Base-by-base conservation (phyloP, 1,140 invertebrate genomes). In the Drosophila murphyi region DNA sequence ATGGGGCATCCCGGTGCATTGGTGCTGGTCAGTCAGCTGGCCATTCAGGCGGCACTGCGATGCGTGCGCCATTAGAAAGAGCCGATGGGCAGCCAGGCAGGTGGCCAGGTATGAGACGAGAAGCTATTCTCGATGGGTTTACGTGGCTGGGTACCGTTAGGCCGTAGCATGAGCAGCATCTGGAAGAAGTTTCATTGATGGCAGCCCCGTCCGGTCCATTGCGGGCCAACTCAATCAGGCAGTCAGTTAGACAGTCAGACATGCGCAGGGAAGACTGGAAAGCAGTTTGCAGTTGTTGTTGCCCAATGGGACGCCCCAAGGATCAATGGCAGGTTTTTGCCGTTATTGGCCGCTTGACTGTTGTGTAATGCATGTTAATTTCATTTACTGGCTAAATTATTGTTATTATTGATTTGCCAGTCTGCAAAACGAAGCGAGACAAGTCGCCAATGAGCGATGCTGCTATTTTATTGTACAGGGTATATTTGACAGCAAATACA, bases 301-400 rank as follows among this genome's bases (percentile, higher is more conserved):
- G 82, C 82, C 67, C 64, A 71, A 34, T 83, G 82, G 82, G 82
- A 82, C 72, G 82, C 82, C 82, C 85, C 83, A 88, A 88, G 83
- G 83, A 88, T 88, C 85, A 89, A 78, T 83, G 85, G 80, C 83
- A 80, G 83, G 83, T 88, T 88, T 88, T 48, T 89, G 80, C 83
- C 83, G 83, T 89, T 88, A 89, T 88, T 89, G 80, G 67, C 76
- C 83, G 60, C 68, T 59, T 57, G 52, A 48, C 67, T 86, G 76
- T 74, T 83, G 61, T 82, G 63, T 83, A 83, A 88, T 88, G 80
- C 83, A 88, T 88, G 83, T 74, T 88, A 88, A 88, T 88, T 88
- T 80, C 69, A 89, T 88, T 88, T 89, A 82, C 76, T 59, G 50
- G 57, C 71, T 67, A 83, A 89, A 88, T 88, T 83, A 88, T 88